Evolutionary conservation across 2,888 invertebrate species (phyloP).

Genomic region (Erebia palarica): DNA sequence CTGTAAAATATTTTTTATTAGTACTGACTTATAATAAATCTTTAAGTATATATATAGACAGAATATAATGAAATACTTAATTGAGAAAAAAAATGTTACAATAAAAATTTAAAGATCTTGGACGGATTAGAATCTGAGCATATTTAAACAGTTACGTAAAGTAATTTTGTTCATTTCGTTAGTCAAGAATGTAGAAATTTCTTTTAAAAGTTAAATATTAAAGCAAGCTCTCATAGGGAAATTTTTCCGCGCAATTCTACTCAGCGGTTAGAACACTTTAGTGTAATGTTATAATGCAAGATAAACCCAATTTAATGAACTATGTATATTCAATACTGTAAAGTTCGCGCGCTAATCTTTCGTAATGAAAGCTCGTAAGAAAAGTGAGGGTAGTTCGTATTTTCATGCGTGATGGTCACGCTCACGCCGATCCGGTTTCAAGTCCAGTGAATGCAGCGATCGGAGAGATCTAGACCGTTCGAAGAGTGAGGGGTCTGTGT

Average conservation of each 20-base stretch:
- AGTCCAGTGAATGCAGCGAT: constrained; percentile 84
- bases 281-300: background rate
- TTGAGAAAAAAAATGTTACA: constrained; percentile 43
- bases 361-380: constrained; percentile 6
- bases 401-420: constrained; percentile 69
- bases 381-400: constrained; percentile 36
- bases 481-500: constrained; percentile 95
- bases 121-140: constrained; percentile 63
- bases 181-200: constrained; percentile 22
- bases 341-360: background rate
- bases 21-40: constrained; percentile 66
- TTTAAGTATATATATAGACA: constrained; percentile 44
- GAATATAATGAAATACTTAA: constrained; percentile 45
- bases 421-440: constrained; percentile 75
- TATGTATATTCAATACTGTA: background rate
- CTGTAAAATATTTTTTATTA: constrained; percentile 64
- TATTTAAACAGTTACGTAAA: constrained; percentile 54
- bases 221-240: background rate
- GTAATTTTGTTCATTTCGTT: constrained; percentile 2
- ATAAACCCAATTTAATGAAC: background rate
- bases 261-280: background rate
- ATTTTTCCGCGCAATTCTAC: background rate
- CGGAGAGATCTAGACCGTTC: constrained; percentile 90
- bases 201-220: constrained; percentile 21
- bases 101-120: constrained; percentile 42